Evolutionary conservation across 2,888 invertebrate genomes (phyloP).

Genomic region (Punctoribates punctum): DNA sequence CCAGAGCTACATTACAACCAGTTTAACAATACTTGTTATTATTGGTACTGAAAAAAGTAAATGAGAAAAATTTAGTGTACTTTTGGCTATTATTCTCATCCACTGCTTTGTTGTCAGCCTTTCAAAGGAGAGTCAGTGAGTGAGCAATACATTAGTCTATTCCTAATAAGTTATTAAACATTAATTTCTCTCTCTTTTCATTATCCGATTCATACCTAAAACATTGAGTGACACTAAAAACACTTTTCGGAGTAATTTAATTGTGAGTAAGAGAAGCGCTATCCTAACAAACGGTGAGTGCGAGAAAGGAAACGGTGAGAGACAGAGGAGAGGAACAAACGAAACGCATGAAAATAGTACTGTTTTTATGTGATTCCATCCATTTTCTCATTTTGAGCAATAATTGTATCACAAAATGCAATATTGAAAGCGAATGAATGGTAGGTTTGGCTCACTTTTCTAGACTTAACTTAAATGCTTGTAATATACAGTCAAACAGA

Average conservation of each 20-base stretch:
- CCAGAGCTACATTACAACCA: background rate
- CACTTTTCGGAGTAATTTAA: conserved; percentile 22
- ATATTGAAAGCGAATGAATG: background rate
- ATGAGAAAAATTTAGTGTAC: background rate
- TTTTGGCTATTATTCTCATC: background rate
- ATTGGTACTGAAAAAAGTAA: background rate
- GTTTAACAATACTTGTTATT: conserved; percentile 23
- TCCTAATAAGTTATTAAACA: conserved; percentile 12
- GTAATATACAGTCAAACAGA: conserved; percentile 12
- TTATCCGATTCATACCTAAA: background rate
- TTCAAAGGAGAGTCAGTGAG: background rate
- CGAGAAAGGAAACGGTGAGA: background rate
- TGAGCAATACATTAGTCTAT: background rate
- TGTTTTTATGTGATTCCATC: conserved; percentile 2
- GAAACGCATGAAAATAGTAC: background rate
- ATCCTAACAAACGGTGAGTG: no score
- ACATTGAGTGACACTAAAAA: conserved; percentile 9
- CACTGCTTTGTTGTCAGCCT: background rate
- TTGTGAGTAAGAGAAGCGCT: background rate
- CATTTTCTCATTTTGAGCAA: conserved; percentile 19
- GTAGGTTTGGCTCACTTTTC: background rate
- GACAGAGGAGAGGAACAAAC: background rate
- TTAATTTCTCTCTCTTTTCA: background rate
- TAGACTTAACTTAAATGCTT: conserved; percentile 3
- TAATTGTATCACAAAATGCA: conserved; percentile 23